Conservation (phyloP, 2,888 invertebrate species). For the Lordiphosa andalusiaca region DNA sequence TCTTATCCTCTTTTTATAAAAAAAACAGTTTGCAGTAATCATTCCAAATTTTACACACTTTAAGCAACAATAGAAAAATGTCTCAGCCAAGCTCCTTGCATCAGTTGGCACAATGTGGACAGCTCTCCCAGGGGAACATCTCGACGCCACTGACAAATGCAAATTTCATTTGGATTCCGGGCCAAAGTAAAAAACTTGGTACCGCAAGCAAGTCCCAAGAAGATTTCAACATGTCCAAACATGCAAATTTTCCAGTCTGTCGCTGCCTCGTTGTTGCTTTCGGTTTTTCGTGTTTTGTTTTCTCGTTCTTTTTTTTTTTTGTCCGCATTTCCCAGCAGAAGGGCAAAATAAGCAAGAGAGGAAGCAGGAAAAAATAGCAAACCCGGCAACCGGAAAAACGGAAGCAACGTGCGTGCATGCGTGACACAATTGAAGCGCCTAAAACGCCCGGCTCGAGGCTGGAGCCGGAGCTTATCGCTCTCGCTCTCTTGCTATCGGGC, state of each 20-base stretch:
- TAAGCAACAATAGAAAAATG: not conserved
- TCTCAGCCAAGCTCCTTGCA: not conserved
- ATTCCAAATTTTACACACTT: too few species aligned
- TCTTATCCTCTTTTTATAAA: too few species aligned
- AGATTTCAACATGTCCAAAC: slow-evolving; percentile 75
- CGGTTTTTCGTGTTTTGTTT: slow-evolving; percentile 10
- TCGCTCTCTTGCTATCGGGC: slow-evolving; percentile 48
- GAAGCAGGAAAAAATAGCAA: slow-evolving; percentile 62
- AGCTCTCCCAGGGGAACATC: slow-evolving; percentile 12
- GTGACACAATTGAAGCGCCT: slow-evolving; percentile 76
- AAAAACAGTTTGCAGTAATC: too few species aligned
- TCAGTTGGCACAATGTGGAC: slow-evolving; percentile 8
- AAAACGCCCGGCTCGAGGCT: slow-evolving; percentile 34
- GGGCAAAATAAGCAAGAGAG: slow-evolving; percentile 38
- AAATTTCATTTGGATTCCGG: slow-evolving; percentile 61
- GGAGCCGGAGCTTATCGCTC: slow-evolving; percentile 49
- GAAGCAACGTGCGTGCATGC: slow-evolving; percentile 78
- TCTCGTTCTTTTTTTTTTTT: slow-evolving; percentile 6
- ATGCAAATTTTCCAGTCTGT: slow-evolving; percentile 77
- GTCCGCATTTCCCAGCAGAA: slow-evolving; percentile 29
- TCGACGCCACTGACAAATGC: slow-evolving; percentile 65
- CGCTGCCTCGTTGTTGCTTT: slow-evolving; percentile 51
- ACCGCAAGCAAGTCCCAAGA: slow-evolving; percentile 64
- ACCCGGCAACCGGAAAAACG: slow-evolving; percentile 76
- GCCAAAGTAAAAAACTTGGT: slow-evolving; percentile 31